Base-by-base conservation (phyloP, 2,113 vertebrate species). In the Camelus dromedarius region DNA sequence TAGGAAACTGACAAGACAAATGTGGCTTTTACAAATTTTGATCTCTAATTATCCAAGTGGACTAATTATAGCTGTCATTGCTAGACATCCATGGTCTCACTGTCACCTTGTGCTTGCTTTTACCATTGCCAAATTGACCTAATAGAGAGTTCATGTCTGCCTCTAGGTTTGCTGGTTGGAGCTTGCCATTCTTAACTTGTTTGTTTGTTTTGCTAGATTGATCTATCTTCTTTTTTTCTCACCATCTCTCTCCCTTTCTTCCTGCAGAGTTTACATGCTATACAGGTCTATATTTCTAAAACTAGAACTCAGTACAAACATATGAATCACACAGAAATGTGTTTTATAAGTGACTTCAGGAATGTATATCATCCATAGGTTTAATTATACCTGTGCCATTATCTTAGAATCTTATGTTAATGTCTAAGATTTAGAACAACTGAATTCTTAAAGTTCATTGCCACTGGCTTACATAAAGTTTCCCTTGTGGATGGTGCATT, bases 361-460 rank as follows among this genome's bases (percentile, higher is more conserved):
- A 73, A 72, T 89, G 32, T 32, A 70, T 12, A 1, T 22, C 22
- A 69, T 60, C 28, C 19, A 58, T 0, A 77, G 73, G 95, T 72
- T 84, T 35, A 96, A 76, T 48, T 85, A 52, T 5, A 89, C 15
- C 20, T 19, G 42, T 46, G 69, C 3, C 8, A 58, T 84, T 81
- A 88, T 13, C 22, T 86, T 72, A 62, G 26, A 88, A 35, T 14
- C 28, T 93, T 35, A 76, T 52, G 16, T 81, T 73, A 81, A 52
- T 81, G 28, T 6, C 19, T 50, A 88, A 94, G 35, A 38, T 89
- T 84, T 66, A 86, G 42, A 82, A 82, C 48, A 30, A 93, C 6
- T 69, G 79, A 89, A 77, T 82, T 88, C 20, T 84, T 94, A 89
- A 76, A 54, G 48, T 77, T 77, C 54, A 72, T 32, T 87, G 24